Conservation (phyloP, 2,797 vertebrate species). For the Helarctos malayanus region DNA sequence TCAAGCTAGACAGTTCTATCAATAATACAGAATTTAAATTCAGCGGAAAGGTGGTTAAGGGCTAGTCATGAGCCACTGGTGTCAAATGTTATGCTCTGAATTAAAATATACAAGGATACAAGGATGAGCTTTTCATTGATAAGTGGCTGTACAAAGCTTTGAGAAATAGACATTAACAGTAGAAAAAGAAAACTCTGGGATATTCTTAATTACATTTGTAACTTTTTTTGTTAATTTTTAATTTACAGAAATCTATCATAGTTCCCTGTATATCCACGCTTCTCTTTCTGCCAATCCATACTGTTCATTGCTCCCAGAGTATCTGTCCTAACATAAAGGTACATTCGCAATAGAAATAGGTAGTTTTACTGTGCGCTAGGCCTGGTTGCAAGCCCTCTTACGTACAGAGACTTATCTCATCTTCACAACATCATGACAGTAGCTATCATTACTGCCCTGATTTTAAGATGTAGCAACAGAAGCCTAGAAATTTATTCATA, state of each 20-base stretch:
- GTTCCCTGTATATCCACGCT: not conserved
- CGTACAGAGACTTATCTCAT: not conserved
- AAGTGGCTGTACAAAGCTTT: not conserved
- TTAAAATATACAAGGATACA: not conserved
- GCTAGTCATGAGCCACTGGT: not conserved
- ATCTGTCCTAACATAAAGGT: not conserved
- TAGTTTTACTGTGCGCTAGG: not conserved
- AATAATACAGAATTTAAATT: slow-evolving; percentile 1
- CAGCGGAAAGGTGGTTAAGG: not conserved
- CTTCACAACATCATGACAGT: not conserved
- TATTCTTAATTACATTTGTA: not conserved
- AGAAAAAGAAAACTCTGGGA: not conserved
- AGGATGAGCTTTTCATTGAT: not conserved
- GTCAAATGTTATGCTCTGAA: not conserved
- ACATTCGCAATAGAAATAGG: not conserved
- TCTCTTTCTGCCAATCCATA: not conserved
- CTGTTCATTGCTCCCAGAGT: not conserved
- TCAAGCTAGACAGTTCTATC: not conserved
- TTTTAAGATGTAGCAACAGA: not conserved
- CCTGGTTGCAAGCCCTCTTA: not conserved
- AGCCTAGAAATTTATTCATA: not conserved
- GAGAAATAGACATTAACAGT: not conserved
- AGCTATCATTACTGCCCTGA: too few species aligned
- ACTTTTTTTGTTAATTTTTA: not conserved
- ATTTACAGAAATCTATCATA: not conserved